Conservation (phyloP, 2,113 vertebrate species). For the Thalassoma bifasciatum region DNA sequence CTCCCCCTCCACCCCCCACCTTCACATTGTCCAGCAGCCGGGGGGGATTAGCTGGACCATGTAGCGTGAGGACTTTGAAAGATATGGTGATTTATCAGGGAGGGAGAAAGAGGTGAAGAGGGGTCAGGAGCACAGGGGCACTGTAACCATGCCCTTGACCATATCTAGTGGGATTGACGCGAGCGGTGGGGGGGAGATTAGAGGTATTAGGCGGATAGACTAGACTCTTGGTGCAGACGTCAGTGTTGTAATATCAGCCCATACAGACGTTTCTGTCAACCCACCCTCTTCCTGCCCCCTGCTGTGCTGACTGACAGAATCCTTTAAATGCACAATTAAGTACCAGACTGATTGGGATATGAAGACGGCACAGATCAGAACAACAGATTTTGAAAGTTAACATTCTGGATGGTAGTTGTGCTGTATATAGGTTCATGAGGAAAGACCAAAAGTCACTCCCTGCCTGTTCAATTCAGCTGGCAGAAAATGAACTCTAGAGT, state of each 20-base stretch:
- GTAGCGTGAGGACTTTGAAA: slow-evolving; percentile 30
- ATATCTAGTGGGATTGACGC: slow-evolving; percentile 30
- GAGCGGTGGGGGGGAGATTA: slow-evolving; percentile 57
- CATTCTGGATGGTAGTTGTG: not conserved
- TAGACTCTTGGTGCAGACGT: slow-evolving; percentile 51
- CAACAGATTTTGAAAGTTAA: not conserved
- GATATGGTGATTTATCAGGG: slow-evolving; percentile 27
- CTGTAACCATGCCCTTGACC: slow-evolving; percentile 34
- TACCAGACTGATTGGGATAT: not conserved
- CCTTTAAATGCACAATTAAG: slow-evolving; percentile 42
- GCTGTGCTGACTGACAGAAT: slow-evolving; percentile 45
- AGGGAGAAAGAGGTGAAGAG: slow-evolving; percentile 2
- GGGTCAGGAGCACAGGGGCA: not conserved
- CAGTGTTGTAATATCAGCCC: slow-evolving; percentile 38
- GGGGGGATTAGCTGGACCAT: slow-evolving; percentile 48
- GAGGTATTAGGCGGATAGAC: slow-evolving; percentile 48
- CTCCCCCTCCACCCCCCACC: not conserved
- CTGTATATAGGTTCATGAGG: not conserved
- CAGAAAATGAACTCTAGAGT: no score
- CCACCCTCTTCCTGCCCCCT: not conserved
- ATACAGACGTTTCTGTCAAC: not conserved
- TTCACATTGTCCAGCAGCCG: slow-evolving; percentile 50
- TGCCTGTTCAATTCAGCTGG: no score
- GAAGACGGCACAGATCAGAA: not conserved
- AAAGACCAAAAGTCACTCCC: no score